Conservation (phyloP, 1,140 invertebrate species). For the Semibalanus balanoides region DNA sequence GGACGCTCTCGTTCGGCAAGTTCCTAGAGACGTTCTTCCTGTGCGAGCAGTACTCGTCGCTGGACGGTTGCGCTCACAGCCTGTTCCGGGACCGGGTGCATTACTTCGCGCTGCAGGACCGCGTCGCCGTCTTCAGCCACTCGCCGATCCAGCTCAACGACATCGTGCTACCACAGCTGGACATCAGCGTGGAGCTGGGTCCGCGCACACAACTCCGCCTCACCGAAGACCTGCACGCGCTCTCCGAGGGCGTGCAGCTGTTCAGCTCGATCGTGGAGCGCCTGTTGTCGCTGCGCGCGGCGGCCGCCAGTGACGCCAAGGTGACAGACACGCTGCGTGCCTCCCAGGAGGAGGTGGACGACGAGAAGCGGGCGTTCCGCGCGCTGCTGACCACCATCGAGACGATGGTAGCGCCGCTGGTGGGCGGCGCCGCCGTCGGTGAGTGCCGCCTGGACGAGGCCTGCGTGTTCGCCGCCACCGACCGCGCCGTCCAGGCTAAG, state of each 20-base stretch:
- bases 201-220: not conserved
- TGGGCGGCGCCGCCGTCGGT: not conserved
- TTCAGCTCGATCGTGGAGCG: not conserved
- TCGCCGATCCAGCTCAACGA: not conserved
- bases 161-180: not conserved
- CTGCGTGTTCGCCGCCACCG: not conserved
- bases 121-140: not conserved
- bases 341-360: not conserved
- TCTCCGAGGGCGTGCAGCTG: not conserved
- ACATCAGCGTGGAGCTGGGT: not conserved
- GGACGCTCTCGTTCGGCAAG: conserved; percentile 77
- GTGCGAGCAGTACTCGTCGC: not conserved
- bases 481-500: not conserved
- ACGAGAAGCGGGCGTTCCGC: not conserved
- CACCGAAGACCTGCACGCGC: not conserved
- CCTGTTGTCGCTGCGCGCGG: not conserved
- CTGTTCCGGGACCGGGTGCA: not conserved
- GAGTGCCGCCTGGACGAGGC: not conserved
- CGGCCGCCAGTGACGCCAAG: not conserved
- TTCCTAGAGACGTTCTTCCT: conserved; percentile 48
- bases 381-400: not conserved
- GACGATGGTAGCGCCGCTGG: not conserved
- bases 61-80: not conserved
- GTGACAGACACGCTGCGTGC: not conserved
- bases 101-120: not conserved